These are phyloP conservation scores for Drosophila macrospina DNA, from an alignment of 2,888 invertebrate genomes.

Conservation along the genomic window DNA sequence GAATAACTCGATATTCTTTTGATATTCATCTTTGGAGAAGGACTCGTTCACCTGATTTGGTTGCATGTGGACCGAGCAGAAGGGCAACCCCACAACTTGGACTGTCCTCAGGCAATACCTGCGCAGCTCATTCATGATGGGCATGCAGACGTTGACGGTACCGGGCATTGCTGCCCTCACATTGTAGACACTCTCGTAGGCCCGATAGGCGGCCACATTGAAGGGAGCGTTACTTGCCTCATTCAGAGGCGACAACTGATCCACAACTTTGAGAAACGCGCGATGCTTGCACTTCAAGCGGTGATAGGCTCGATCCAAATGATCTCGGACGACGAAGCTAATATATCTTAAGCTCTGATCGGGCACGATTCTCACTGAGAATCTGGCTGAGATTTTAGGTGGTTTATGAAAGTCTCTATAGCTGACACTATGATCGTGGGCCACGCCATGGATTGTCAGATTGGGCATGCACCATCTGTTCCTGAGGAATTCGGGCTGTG, in stretches of 20 bases:
- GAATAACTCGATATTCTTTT: constrained; percentile 28
- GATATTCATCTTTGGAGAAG: constrained; percentile 19
- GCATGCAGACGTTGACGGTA: constrained; percentile 26
- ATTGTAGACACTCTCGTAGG: constrained; percentile 28
- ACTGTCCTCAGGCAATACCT: constrained; percentile 29
- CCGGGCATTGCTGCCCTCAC: constrained; percentile 33
- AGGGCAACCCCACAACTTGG: constrained; percentile 46
- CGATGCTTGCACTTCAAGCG: constrained; percentile 30
- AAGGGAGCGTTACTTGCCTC: constrained; percentile 6
- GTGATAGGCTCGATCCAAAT: constrained; percentile 34
- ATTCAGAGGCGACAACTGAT: constrained; percentile 41
- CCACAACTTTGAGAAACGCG: constrained; percentile 24
- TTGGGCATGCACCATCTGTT: constrained; percentile 51
- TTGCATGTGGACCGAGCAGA: constrained; percentile 37
- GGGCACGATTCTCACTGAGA: constrained; percentile 54
- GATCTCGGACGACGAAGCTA: constrained; percentile 4
- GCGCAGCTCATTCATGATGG: constrained; percentile 46
- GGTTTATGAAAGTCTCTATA: constrained; percentile 17
- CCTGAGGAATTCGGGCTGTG: constrained; percentile 36
- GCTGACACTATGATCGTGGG: background rate
- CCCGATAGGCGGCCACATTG: constrained; percentile 13
- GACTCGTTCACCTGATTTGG: constrained; percentile 33
- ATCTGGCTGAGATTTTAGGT: background rate
- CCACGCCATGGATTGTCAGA: constrained; percentile 40
- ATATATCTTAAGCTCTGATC: constrained; percentile 40